These are phyloP conservation scores for Todiramphus chloris DNA, from an alignment of 2,113 vertebrate species.

Conservation along the genomic window DNA sequence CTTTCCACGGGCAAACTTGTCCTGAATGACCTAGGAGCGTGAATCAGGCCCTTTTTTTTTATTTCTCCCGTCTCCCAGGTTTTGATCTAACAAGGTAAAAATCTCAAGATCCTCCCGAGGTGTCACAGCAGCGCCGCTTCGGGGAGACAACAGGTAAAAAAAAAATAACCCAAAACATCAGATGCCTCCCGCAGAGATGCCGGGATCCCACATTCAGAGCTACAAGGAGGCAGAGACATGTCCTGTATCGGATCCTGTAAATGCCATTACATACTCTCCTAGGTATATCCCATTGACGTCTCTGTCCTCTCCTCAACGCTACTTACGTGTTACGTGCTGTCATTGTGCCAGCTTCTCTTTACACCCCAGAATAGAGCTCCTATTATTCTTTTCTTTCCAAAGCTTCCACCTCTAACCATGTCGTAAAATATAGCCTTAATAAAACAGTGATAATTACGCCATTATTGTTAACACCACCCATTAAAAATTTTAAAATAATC, in stretches of 20 bases:
- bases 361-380: conserved; percentile 2
- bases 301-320: not conserved
- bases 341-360: conserved; percentile 4
- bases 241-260: not conserved
- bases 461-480: conserved; percentile 63
- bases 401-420: conserved; percentile 38
- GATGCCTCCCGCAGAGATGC: not conserved
- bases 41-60: not conserved
- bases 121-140: not conserved
- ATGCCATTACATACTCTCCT: not conserved
- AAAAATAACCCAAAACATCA: not conserved
- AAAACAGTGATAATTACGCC: conserved; percentile 65
- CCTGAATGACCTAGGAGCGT: not conserved
- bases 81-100: not conserved
- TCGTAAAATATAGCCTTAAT: conserved; percentile 67
- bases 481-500: conserved; percentile 34
- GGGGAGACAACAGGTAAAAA: not conserved
- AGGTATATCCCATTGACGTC: not conserved
- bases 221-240: not conserved
- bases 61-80: accelerated
- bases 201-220: not conserved
- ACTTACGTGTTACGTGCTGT: not conserved
- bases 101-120: not conserved
- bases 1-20: not conserved
- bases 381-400: conserved; percentile 49